phyloP scores from a whole-genome alignment of 2,797 vertebrate species.

The Scleropages formosus region DNA sequence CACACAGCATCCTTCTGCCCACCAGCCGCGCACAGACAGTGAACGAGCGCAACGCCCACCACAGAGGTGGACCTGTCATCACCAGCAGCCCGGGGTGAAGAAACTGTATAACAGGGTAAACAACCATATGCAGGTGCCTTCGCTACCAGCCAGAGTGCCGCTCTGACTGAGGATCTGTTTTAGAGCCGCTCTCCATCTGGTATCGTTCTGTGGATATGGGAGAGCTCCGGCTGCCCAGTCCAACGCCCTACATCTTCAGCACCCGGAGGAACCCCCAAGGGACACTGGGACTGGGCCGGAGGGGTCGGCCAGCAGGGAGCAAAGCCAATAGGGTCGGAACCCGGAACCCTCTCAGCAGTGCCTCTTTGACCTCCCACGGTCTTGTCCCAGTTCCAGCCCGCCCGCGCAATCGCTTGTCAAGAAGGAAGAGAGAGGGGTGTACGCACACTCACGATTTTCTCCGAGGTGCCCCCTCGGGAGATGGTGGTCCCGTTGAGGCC shows the following conservation, averaged over 20 bases:
- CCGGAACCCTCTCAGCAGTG: too few species aligned
- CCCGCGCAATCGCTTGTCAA: conserved; percentile 23
- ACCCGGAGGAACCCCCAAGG: too few species aligned
- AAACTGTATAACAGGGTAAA: neutral
- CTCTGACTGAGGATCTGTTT: neutral
- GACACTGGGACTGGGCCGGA: too few species aligned
- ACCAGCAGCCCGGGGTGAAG: neutral
- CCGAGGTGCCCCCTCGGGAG: conserved; percentile 81
- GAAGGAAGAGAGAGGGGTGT: conserved; percentile 45
- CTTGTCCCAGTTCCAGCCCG: neutral
- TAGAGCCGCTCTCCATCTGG: neutral
- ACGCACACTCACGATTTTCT: conserved; percentile 87
- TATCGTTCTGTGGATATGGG: neutral
- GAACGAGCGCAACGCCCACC: conserved; percentile 25
- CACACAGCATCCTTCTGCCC: neutral
- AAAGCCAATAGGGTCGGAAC: too few species aligned
- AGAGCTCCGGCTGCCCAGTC: too few species aligned
- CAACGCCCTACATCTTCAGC: too few species aligned
- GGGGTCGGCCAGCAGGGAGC: too few species aligned
- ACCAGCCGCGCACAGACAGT: neutral
- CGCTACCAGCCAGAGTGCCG: too few species aligned
- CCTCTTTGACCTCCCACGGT: too few species aligned
- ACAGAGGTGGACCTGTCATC: neutral
- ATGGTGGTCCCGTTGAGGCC: conserved; percentile 85
- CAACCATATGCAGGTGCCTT: neutral